A percentile compares a stretch with the other conserved stretches of the same genome.
Conservation (phyloP, 2,113 vertebrate species). For the Coregonus clupeaformis region DNA sequence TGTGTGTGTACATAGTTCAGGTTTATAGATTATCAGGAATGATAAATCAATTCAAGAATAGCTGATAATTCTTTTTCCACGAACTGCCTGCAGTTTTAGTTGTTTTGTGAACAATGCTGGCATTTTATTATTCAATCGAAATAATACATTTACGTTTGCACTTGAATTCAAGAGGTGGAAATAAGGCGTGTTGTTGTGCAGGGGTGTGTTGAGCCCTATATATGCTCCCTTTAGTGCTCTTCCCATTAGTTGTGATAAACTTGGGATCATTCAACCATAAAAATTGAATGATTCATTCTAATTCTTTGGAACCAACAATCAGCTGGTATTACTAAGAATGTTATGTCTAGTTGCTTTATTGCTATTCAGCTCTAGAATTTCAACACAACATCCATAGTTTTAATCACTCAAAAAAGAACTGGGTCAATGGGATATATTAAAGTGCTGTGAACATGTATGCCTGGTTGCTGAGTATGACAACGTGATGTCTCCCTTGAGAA, state of each 20-base stretch:
- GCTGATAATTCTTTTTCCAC: background rate
- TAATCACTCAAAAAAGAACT: background rate
- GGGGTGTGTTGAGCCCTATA: too few species aligned
- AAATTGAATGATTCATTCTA: too few species aligned
- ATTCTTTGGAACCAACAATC: too few species aligned
- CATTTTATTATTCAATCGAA: background rate
- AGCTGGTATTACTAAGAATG: too few species aligned
- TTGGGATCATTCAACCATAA: too few species aligned
- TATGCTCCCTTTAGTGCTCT: too few species aligned
- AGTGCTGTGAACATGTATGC: background rate
- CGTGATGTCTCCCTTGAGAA: background rate
- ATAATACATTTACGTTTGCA: background rate
- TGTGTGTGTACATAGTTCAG: background rate
- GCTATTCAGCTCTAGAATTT: too few species aligned
- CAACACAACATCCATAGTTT: too few species aligned
- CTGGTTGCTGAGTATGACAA: background rate
- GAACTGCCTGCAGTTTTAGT: background rate
- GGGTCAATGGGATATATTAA: background rate
- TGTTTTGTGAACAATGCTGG: background rate
- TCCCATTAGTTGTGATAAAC: too few species aligned
- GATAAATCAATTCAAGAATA: background rate
- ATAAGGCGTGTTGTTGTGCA: background rate
- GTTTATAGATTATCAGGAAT: background rate
- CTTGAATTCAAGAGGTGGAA: background rate
- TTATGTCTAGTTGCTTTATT: background rate